A percentile compares a stretch with the other conserved stretches of the same genome.
phyloP scores from a whole-genome alignment of 2,797 vertebrate genomes.

The Clamator glandarius region DNA sequence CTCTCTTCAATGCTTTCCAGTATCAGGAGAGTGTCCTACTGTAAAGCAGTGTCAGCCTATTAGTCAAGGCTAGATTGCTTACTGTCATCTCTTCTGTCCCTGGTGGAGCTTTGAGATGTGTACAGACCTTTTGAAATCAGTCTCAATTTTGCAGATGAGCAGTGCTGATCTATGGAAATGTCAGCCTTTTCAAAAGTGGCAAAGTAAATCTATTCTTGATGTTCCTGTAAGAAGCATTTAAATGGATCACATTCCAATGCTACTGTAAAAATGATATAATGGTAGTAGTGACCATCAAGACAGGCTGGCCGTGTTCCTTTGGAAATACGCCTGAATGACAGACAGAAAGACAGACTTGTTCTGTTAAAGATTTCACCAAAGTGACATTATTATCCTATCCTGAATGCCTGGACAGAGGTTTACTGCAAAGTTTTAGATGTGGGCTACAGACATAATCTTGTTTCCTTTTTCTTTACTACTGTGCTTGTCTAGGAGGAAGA shows the following conservation, averaged over 20 bases:
- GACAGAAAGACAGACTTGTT: neutral
- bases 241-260: neutral
- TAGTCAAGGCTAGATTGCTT: neutral
- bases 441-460: neutral
- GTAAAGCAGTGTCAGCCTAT: neutral
- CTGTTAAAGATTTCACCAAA: neutral
- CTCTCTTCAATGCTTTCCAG: neutral
- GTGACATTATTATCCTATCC: neutral
- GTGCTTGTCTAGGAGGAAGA: neutral
- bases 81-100: neutral
- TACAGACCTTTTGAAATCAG: slow-evolving; percentile 16
- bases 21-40: neutral
- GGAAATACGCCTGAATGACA: neutral
- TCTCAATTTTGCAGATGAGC: slow-evolving; percentile 1
- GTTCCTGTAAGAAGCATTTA: neutral
- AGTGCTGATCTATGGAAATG: slow-evolving; percentile 11
- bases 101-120: neutral
- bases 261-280: neutral
- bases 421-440: neutral
- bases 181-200: slow-evolving; percentile 24
- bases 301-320: neutral
- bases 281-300: neutral
- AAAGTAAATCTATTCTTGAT: neutral
- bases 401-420: neutral
- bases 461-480: neutral